Base-by-base conservation (phyloP, 2,888 invertebrate species). In the Frankliniella fusca region DNA sequence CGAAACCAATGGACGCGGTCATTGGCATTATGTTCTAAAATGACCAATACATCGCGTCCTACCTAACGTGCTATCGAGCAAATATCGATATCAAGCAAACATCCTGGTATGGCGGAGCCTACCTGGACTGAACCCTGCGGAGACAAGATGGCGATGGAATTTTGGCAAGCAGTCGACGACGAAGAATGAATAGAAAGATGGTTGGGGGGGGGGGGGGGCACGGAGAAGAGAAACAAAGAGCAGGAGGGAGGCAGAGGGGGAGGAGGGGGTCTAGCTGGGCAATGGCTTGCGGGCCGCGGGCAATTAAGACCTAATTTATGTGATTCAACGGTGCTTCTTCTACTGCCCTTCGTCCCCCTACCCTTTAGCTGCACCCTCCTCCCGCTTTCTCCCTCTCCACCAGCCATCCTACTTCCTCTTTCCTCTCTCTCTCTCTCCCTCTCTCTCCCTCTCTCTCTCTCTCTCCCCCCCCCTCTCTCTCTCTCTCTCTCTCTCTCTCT, bases 251-350 rank as follows among this genome's bases (percentile, higher is more conserved):
- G 18, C 11, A 54, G 20, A 54, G 15, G 20, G 15, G 20, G 15
- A n/a, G n/a, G 23, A 3, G n/a, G 23, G 70, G 70, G 70, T 11
- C 23, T n/a, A 5, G 54, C 54, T 15, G 15, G 15, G 54, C 54
- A 54, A 12, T 54, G 54, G 18, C 54, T 70, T 20, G 70, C 70
- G n/a, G 70, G 23, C 11, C 20, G 70, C n/a, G 70, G 70, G 70
- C 70, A 70, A 70, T 70, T 70, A 70, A 70, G 70, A 8, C 70
- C 70, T 70, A 70, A 70, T 70, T 70, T 70, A 70, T 70, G 70
- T 70, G 70, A 23, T 70, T 70, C 70, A 23, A 20, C 54, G 15
- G 18, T 54, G 54, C 54, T 20, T 54, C 54, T 70, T 23, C 23
- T 23, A 11, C 70, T 70, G n/a, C 23, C 23, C 23, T 23, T 65